Conservation (phyloP, 2,888 invertebrate species). For the Myathropa florea region DNA sequence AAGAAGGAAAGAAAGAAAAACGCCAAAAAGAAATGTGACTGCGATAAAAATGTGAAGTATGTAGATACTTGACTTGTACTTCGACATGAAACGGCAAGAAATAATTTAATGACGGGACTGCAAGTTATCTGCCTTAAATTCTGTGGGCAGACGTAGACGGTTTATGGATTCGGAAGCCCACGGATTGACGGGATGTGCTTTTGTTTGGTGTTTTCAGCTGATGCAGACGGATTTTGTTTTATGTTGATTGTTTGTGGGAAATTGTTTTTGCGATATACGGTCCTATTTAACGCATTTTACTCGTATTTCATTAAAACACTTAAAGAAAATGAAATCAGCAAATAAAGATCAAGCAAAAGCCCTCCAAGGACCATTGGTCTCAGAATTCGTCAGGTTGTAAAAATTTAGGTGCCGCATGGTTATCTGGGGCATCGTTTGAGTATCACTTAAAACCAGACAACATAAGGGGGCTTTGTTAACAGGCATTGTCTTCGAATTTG, state of each 20-base stretch:
- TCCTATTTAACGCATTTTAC: not conserved
- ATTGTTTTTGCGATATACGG: not conserved
- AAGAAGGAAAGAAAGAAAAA: not conserved
- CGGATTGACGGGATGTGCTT: not conserved
- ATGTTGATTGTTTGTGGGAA: conserved; percentile 22
- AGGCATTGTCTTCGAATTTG: not conserved
- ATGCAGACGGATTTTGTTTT: conserved; percentile 27
- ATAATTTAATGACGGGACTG: conserved; percentile 55
- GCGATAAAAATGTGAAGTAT: conserved; percentile 53
- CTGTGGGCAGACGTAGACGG: conserved; percentile 17
- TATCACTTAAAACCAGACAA: not conserved
- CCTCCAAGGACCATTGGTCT: not conserved
- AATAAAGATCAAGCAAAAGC: not conserved
- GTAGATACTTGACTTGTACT: conserved; percentile 43
- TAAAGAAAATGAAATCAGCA: not conserved
- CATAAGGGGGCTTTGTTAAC: not conserved
- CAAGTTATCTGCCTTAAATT: conserved; percentile 48
- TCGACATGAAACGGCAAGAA: conserved; percentile 38
- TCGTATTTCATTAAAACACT: not conserved
- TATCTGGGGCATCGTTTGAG: not conserved
- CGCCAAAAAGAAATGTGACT: conserved; percentile 22
- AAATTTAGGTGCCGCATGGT: not conserved
- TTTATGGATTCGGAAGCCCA: conserved; percentile 18
- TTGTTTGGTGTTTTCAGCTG: conserved; percentile 13
- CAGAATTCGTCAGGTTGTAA: not conserved